Conservation (phyloP, 2,113 vertebrate genomes). For the Perca schrenkii region DNA sequence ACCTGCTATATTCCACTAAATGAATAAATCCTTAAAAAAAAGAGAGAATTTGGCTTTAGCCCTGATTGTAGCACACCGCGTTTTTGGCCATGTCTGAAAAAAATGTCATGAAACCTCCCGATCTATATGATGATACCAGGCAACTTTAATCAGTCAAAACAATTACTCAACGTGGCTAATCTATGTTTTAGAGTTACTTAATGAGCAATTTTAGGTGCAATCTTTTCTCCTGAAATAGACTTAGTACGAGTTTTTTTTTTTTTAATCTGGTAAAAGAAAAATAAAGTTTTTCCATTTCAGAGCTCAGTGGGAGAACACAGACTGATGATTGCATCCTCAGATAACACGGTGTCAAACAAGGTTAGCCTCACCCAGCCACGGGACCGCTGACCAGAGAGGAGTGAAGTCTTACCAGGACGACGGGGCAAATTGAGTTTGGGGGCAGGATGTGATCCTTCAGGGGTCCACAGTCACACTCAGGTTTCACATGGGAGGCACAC, state of each 20-base stretch:
- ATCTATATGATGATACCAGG: background rate
- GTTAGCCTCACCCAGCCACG: slow-evolving; percentile 15
- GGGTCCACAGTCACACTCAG: slow-evolving; percentile 94
- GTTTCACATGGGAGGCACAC: slow-evolving; percentile 96
- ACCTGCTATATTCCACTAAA: background rate
- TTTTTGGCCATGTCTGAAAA: background rate
- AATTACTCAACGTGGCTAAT: background rate
- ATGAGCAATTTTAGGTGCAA: background rate
- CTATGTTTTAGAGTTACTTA: background rate
- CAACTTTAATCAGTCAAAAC: background rate
- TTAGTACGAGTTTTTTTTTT: background rate
- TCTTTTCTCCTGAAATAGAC: slow-evolving; percentile 1
- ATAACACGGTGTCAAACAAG: slow-evolving; percentile 24
- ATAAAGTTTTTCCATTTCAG: slow-evolving; percentile 38
- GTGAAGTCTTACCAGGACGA: slow-evolving; percentile 90
- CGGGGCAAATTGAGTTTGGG: slow-evolving; percentile 93
- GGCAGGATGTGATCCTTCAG: slow-evolving; percentile 96
- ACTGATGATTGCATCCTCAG: slow-evolving; percentile 55
- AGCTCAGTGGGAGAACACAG: slow-evolving; percentile 49
- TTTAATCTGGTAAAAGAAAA: background rate
- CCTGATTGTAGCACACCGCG: no score
- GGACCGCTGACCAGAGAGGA: slow-evolving; percentile 32
- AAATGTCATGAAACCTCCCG: background rate
- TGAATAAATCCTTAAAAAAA: background rate
- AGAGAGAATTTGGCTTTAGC: background rate